A percentile compares a stretch with the other conserved stretches of the same genome.
Conservation (phyloP, 2,113 vertebrate genomes). For the Mustelus asterias region DNA sequence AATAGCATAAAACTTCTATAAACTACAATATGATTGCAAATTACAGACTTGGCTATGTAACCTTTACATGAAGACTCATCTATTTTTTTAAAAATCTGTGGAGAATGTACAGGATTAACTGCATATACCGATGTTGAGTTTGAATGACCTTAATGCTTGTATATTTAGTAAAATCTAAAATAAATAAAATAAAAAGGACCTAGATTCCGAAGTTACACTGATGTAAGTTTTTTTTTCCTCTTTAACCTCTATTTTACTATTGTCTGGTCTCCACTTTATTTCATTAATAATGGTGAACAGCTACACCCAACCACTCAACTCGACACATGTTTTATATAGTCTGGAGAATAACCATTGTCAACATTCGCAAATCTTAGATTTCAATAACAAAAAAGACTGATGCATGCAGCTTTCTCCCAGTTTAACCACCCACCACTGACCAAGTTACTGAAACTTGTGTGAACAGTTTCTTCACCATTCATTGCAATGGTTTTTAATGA, state of each 20-base stretch:
- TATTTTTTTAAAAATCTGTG: slow-evolving; percentile 62
- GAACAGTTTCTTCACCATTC: background rate
- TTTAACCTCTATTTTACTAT: slow-evolving; percentile 3
- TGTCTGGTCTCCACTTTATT: background rate
- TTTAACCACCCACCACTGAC: background rate
- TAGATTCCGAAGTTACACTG: slow-evolving; percentile 3
- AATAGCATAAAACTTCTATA: slow-evolving; percentile 28
- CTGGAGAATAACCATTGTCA: slow-evolving; percentile 11
- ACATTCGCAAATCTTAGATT: slow-evolving; percentile 3
- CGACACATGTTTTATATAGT: slow-evolving; percentile 22
- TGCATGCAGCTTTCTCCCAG: background rate
- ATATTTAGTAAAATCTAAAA: slow-evolving; percentile 60
- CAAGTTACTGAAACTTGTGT: background rate
- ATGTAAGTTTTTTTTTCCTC: background rate
- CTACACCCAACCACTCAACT: background rate
- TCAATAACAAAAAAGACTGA: slow-evolving; percentile 24
- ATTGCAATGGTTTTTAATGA: slow-evolving; percentile 5
- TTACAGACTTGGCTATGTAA: slow-evolving; percentile 7
- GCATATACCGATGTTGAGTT: slow-evolving; percentile 59
- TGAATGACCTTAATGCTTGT: slow-evolving; percentile 60
- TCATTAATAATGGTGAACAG: slow-evolving; percentile 3
- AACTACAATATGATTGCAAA: slow-evolving; percentile 26
- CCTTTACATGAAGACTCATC: slow-evolving; percentile 52
- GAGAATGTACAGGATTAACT: slow-evolving; percentile 62
- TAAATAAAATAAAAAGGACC: slow-evolving; percentile 32